Evolutionary conservation across 92 coral and sea anemone genomes (phyloP), one percentile per base, ranked within the genome.

Genomic region (Porites evermanni): DNA sequence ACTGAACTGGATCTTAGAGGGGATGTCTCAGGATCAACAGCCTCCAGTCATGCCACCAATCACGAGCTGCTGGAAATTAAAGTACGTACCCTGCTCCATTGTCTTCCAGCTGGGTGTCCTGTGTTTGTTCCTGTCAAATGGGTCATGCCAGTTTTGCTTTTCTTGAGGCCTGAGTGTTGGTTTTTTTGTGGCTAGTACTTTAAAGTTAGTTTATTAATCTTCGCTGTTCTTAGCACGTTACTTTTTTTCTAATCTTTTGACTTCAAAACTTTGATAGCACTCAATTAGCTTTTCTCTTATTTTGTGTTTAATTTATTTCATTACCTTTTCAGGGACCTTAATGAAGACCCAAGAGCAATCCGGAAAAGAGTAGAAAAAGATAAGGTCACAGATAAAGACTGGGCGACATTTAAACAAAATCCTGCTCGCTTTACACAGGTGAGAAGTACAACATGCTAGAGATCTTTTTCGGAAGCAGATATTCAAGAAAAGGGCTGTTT

Each of bases 381-480:
- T 53, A 89, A 82, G 19, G 74, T 70, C 53, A 89, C 98, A 2
- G 98, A 96, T 74, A 93, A 95, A 68, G 98, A 95, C 74, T 96
- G 99, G 99, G 93, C 91, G 24, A 83, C 94, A 19, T 94, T 96
- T 81, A 93, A 92, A 84, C 95, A 93, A 75, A 95, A 96, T 72
- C 99, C 99, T 23, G 90, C 93, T 16, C 86, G 99, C 56, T 96
- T 96, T 67, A 89, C 99, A 17, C 99, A 96, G 98, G 99, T 96
- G 67, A 20, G 70, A 4, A 10, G 3, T 12, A 3, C 14, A 56
- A 56, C 8, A 56, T 14, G 3, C 16, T 14, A 56, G 16, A 56
- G 16, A 11, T 56, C 61, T 11, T 11, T 56, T 56, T 14, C 16
- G 11, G 12, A 56, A 11, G 8, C 16, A 8, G 12, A 8, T 10